Evolutionary conservation across 2,797 vertebrate genomes (phyloP).

Genomic region (Coregonus ussuriensis): DNA sequence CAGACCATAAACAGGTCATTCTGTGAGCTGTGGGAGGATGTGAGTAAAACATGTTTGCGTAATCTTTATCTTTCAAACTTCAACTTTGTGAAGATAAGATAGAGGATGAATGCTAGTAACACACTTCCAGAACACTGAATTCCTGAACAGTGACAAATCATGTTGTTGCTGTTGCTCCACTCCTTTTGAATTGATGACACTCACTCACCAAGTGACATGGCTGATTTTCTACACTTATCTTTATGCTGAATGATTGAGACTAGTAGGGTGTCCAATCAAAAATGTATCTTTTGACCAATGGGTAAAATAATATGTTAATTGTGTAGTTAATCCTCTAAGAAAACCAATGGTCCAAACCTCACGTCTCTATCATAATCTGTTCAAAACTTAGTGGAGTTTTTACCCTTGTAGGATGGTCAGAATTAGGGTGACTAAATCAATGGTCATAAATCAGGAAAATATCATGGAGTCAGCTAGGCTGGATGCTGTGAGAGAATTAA

Average conservation of each 20-base stretch:
- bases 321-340: too few species aligned
- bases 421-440: too few species aligned
- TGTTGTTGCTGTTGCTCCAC: background rate
- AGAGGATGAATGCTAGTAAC: conserved; percentile 17
- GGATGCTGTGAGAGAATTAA: too few species aligned
- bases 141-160: background rate
- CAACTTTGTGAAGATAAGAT: conserved; percentile 3
- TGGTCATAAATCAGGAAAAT: too few species aligned
- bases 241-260: background rate
- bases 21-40: background rate
- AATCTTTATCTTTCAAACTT: conserved; percentile 1
- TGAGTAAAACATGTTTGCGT: background rate
- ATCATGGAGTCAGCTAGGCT: too few species aligned
- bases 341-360: too few species aligned
- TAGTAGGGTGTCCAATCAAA: too few species aligned
- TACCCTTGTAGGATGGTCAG: too few species aligned
- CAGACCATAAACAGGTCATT: background rate
- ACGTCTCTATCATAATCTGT: too few species aligned
- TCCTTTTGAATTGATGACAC: background rate
- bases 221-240: background rate
- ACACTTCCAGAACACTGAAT: background rate
- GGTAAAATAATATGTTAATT: too few species aligned
- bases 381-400: too few species aligned
- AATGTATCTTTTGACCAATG: too few species aligned
- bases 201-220: background rate